A percentile compares a stretch with the other conserved stretches of the same genome.
Evolutionary conservation across 2,797 vertebrate genomes (phyloP).

Genomic region (Mus spretus): DNA sequence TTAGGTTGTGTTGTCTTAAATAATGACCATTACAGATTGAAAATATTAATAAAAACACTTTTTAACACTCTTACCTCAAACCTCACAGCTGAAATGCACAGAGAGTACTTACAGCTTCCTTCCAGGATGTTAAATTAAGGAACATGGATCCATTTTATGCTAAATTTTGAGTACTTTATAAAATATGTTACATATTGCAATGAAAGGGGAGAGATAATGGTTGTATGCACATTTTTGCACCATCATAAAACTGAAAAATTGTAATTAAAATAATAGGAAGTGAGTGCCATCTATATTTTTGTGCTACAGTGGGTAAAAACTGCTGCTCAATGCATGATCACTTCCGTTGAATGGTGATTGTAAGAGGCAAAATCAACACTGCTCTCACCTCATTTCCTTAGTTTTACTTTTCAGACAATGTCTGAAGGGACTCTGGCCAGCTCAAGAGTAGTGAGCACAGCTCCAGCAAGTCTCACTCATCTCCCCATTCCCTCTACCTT

Average conservation of each 20-base stretch:
- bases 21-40: background rate
- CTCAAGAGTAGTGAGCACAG: background rate
- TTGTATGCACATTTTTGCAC: no score
- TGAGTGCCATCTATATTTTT: background rate
- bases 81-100: background rate
- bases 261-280: background rate
- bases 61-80: background rate
- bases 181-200: background rate
- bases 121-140: background rate
- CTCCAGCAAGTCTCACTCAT: background rate
- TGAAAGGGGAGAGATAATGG: background rate
- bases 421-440: background rate
- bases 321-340: background rate
- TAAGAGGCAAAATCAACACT: background rate
- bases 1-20: background rate
- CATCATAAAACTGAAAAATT: background rate
- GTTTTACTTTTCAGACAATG: background rate
- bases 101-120: background rate
- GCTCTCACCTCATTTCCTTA: background rate
- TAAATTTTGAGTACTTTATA: background rate
- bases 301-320: background rate
- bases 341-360: background rate
- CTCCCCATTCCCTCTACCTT: background rate
- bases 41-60: background rate
- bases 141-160: background rate